Base-by-base conservation (phyloP, 1,140 invertebrate genomes). In the Rhagoletis zephyria region DNA sequence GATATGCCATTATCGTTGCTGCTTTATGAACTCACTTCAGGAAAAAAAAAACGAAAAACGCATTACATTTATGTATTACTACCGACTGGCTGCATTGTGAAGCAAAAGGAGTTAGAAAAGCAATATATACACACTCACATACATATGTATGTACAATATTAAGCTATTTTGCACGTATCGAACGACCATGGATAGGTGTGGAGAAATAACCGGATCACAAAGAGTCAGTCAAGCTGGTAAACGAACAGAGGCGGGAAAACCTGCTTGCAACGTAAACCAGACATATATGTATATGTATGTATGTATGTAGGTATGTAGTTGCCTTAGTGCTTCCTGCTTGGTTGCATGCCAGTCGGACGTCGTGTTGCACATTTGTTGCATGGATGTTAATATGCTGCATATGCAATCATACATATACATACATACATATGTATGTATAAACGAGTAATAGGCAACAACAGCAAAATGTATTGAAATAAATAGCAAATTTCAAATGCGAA, bases 351-450 rank as follows among this genome's bases (percentile, higher is more conserved):
- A 81, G 5, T 56, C 48, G 48, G 51, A 30, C 48, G 48, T 81
- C n/a, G 42, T 81, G 74, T 30, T 56, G 74, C 74, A 81, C 74
- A 81, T 81, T 81, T 81, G 48, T 56, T 81, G 48, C 51, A 48
- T 81, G 16, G n/a, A 81, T 59, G 19, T 74, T 74, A 16, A 48
- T 77, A 16, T 77, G 12, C 45, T 30, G 42, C 65, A 67, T 10
- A 67, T 7, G 59, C 65, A 67, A 4, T 19, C 40, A 67, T 10
- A 74, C 42, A 10, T 42, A 16, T 74, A 42, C 67, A 74, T 16
- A 40, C 40, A 45, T 63, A n/a, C 2, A 45, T 48, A 48, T 45
- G 40, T 74, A n/a, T 4, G 7, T 48, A n/a, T n/a, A 56, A 56
- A 14, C 61, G 61, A 63, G 59, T 60, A 60, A 30, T 30, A 30